Evolutionary conservation across 2,888 invertebrate species (phyloP).

Genomic region (Cloeon dipterum): DNA sequence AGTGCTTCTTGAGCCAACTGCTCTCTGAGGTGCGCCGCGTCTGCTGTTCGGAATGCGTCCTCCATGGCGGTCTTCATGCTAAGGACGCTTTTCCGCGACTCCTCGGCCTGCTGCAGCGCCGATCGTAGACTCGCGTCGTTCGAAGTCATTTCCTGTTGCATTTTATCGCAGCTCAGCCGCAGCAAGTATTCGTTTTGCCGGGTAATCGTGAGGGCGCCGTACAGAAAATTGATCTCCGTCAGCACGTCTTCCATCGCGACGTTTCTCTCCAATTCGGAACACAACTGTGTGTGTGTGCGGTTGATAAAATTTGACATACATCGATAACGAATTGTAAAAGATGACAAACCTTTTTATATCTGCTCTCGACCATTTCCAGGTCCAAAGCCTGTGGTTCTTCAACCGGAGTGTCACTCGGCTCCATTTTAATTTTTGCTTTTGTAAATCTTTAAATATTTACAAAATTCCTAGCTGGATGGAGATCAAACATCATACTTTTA

Average conservation of each 20-base stretch:
- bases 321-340: too few species aligned
- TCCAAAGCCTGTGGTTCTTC: too few species aligned
- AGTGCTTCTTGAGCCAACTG: background rate
- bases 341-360: too few species aligned
- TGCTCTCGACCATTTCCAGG: too few species aligned
- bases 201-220: background rate
- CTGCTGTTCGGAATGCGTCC: background rate
- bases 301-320: too few species aligned
- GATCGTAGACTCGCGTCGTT: background rate
- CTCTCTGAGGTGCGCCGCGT: background rate
- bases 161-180: background rate
- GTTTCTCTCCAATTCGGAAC: background rate
- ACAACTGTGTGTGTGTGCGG: too few species aligned
- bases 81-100: background rate
- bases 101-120: background rate
- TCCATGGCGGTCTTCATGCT: constrained; percentile 1
- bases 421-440: too few species aligned
- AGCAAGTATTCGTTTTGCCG: background rate
- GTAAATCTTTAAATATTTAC: too few species aligned
- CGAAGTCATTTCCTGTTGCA: background rate
- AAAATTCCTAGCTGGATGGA: too few species aligned
- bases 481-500: too few species aligned
- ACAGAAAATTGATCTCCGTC: background rate
- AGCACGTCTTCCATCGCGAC: background rate
- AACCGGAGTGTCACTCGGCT: too few species aligned